Evolutionary conservation across 2,888 invertebrate species (phyloP), one percentile per base, ranked within the genome.

Genomic region (Lasioglossum villosulum): DNA sequence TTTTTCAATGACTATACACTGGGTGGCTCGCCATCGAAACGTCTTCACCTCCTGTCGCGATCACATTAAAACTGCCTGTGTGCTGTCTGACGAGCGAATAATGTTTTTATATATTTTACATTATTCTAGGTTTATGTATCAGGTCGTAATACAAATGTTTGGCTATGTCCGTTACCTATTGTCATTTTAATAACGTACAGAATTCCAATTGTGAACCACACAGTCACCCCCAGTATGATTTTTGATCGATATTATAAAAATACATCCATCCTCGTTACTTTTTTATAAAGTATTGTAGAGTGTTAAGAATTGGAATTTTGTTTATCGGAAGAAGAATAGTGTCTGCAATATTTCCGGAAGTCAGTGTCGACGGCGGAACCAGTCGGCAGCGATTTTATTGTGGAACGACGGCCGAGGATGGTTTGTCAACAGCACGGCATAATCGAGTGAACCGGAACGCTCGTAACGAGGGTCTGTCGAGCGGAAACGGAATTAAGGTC

Each of bases 381-480:
- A 16, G 45, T 34, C 48, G 48, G 23, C 4, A 19, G 12, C 39
- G 39, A 70, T 63, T 59, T 59, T 39, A 27, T 39, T 39, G 39
- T 10, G 39, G 8, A 39, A 75, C 52, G 52, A 23, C 30, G 56
- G 63, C 30, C 59, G 59, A n/a, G 70, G 37, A 23, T 16, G 30
- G 56, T 48, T 74, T 59, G 72, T 72, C 72, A 30, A 45, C 78
- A 52, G 23, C 42, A 16, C 37, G 73, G 52, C 34, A 80, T 75
- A 83, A 83, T 83, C 80, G 83, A 89, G 87, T 78, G 90, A 90
- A 92, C 91, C 89, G 91, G 90, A 89, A 91, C 81, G 80, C 39
- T 84, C 84, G 88, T 92, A 91, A 92, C 90, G 89, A 93, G 91
- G 90, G 92, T 91, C 88, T 83, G 90, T 89, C 88, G 85, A 83